Conservation (phyloP, 30 jellyfish, hydroid and myxozoan genomes). For the Euphysa ruthae region DNA sequence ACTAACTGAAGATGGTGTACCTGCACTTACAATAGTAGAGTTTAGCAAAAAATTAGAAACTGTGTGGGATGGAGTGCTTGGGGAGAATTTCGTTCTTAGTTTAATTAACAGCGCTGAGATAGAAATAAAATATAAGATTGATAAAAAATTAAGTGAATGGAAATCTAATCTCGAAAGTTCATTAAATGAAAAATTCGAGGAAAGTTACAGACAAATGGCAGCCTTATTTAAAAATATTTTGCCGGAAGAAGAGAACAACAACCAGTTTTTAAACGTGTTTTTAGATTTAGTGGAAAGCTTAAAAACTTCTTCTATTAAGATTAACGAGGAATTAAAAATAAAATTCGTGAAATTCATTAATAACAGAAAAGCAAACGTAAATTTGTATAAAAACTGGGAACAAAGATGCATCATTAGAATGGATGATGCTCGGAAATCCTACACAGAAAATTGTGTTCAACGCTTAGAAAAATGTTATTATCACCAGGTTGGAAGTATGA, state of each 20-base stretch:
- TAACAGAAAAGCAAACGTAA: neutral
- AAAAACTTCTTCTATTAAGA: neutral
- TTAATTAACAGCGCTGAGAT: neutral
- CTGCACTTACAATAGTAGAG: neutral
- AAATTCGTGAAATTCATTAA: neutral
- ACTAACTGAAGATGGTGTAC: too few relatives aligned
- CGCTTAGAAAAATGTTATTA: neutral
- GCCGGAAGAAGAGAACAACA: neutral
- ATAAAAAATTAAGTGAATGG: neutral
- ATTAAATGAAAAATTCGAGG: neutral
- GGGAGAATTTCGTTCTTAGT: slow-evolving; percentile 3
- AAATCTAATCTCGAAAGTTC: neutral
- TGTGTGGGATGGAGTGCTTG: neutral
- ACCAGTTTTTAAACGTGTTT: too few relatives aligned
- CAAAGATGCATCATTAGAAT: neutral
- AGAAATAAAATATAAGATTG: neutral
- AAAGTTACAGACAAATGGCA: neutral
- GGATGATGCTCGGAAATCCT: too few relatives aligned
- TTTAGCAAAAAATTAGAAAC: neutral
- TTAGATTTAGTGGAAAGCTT: neutral
- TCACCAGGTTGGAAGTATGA: neutral
- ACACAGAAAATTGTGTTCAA: neutral
- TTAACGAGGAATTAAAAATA: too few relatives aligned
- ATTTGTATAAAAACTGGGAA: neutral
- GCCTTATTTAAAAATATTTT: neutral